A percentile compares a stretch with the other conserved stretches of the same genome.
These are phyloP conservation scores for Germaria angustata DNA, from an alignment of 2,888 invertebrate species.

Conservation along the genomic window DNA sequence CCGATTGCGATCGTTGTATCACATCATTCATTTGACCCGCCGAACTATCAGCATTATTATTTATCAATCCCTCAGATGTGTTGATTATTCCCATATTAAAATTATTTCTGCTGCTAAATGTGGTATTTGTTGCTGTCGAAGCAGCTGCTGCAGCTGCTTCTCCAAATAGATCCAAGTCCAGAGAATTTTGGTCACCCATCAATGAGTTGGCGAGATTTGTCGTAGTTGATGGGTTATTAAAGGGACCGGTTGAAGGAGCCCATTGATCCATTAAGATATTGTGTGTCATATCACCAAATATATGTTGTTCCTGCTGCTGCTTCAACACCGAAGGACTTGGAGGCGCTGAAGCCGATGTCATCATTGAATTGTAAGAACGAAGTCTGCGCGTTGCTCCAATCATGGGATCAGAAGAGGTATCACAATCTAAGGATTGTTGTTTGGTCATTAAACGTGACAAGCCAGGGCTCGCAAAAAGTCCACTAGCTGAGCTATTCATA, in stretches of 20 bases:
- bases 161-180: conserved; percentile 76
- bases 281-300: conserved; percentile 53
- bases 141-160: conserved; percentile 55
- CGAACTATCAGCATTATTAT: conserved; percentile 23
- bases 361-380: conserved; percentile 74
- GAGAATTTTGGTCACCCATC: conserved; percentile 75
- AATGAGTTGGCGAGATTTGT: conserved; percentile 60
- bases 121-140: conserved; percentile 42
- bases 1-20: conserved; percentile 86
- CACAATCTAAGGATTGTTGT: conserved; percentile 77
- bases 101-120: conserved; percentile 62
- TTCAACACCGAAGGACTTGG: conserved; percentile 82
- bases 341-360: conserved; percentile 83
- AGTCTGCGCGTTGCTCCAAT: conserved; percentile 75
- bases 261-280: conserved; percentile 59
- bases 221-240: conserved; percentile 56
- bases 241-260: conserved; percentile 31
- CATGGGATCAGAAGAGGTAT: conserved; percentile 75
- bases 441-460: conserved; percentile 83
- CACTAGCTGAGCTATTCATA: conserved; percentile 5
- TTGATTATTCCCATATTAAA: conserved; percentile 24
- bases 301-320: conserved; percentile 68
- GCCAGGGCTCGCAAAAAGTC: conserved; percentile 88
- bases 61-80: conserved; percentile 15
- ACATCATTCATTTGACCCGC: conserved; percentile 63